phyloP scores from a whole-genome alignment of 2,113 vertebrate genomes.

The Mus musculus region DNA sequence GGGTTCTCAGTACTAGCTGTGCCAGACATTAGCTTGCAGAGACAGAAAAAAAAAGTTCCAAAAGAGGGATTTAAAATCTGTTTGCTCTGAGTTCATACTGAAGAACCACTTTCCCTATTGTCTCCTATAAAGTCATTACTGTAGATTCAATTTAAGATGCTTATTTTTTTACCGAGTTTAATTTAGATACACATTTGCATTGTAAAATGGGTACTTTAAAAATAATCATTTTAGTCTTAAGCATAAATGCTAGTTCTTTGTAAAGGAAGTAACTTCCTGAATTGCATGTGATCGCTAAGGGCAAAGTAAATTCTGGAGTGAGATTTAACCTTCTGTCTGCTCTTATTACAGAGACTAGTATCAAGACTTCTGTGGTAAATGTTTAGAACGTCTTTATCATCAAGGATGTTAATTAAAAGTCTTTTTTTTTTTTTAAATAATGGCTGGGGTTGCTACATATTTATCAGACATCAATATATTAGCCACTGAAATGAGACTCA shows the following conservation, averaged over 20 bases:
- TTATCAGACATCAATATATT: slow-evolving; percentile 15
- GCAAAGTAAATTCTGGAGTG: slow-evolving; percentile 75
- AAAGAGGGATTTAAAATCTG: slow-evolving; percentile 48
- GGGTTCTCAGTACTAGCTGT: slow-evolving; percentile 14
- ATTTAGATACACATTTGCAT: slow-evolving; percentile 84
- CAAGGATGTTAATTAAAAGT: slow-evolving; percentile 30
- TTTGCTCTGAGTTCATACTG: slow-evolving; percentile 54
- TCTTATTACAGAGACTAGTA: slow-evolving; percentile 66
- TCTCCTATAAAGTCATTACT: slow-evolving; percentile 74
- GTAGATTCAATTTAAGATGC: slow-evolving; percentile 77
- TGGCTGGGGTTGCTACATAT: not conserved
- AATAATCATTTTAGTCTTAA: slow-evolving; percentile 83
- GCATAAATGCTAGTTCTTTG: slow-evolving; percentile 79
- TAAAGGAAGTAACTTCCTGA: slow-evolving; percentile 79
- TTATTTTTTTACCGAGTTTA: slow-evolving; percentile 81
- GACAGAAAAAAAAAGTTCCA: not conserved
- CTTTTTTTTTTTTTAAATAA: slow-evolving; percentile 21
- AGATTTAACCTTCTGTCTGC: slow-evolving; percentile 79
- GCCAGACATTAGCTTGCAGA: not conserved
- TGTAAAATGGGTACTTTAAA: slow-evolving; percentile 83
- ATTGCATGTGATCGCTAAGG: slow-evolving; percentile 70
- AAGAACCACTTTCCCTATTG: slow-evolving; percentile 75
- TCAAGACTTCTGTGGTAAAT: slow-evolving; percentile 60
- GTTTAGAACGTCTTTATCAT: slow-evolving; percentile 56
- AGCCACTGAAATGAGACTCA: not conserved